These are phyloP conservation scores for Globodera rostochiensis DNA, from an alignment of 1,140 invertebrate genomes.

Conservation along the genomic window DNA sequence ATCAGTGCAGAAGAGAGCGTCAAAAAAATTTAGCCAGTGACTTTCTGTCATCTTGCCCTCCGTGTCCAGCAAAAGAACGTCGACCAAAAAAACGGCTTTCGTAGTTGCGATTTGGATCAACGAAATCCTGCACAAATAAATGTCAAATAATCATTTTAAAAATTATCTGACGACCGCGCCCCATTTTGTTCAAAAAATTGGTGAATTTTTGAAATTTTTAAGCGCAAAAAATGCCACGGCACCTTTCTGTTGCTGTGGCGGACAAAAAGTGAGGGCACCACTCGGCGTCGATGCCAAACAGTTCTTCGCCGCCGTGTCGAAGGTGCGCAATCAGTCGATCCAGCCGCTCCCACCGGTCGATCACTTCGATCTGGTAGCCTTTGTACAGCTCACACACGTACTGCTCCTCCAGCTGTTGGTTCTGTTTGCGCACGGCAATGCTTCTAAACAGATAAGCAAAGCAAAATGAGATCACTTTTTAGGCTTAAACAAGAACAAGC, in stretches of 20 bases:
- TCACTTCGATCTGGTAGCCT: constrained; percentile 15
- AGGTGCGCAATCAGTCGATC: constrained; percentile 28
- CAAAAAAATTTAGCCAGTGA: constrained; percentile 38
- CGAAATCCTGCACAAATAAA: constrained; percentile 21
- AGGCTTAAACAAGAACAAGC: too few relatives aligned
- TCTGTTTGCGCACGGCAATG: constrained; percentile 13
- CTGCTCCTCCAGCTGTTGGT: constrained; percentile 22
- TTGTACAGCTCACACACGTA: constrained; percentile 20
- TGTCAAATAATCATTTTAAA: too few relatives aligned
- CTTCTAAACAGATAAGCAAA: neutral
- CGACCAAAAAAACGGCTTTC: constrained; percentile 30
- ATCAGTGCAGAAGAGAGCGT: constrained; percentile 32
- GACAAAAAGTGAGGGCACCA: constrained; percentile 35
- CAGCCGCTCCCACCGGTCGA: constrained; percentile 23
- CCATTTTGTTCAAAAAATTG: too few relatives aligned
- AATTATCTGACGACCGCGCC: too few relatives aligned
- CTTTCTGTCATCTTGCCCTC: constrained; percentile 4
- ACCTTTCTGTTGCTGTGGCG: constrained; percentile 18
- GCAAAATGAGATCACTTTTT: neutral
- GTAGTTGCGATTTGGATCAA: constrained; percentile 36
- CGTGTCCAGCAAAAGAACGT: constrained; percentile 25
- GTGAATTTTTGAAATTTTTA: too few relatives aligned
- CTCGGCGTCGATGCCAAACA: constrained; percentile 39
- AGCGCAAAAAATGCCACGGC: too few relatives aligned
- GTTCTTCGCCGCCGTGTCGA: constrained; percentile 5